Conservation (phyloP, 1,140 invertebrate species). For the Sinonovacula constricta region DNA sequence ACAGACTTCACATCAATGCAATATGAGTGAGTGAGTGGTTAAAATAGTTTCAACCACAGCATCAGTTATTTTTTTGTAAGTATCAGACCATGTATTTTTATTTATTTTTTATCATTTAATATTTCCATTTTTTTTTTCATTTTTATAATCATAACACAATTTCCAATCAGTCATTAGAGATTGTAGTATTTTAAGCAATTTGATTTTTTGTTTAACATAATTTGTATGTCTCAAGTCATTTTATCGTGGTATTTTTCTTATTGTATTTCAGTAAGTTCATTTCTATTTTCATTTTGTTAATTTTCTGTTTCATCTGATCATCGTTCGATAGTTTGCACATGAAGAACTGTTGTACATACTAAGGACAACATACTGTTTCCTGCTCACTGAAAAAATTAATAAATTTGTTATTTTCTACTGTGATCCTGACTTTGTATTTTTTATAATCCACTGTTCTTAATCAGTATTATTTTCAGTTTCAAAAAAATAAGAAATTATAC, state of each 20-base stretch:
- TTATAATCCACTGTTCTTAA: not conserved
- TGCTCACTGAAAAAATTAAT: conserved; percentile 31
- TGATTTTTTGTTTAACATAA: not conserved
- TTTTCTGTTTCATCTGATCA: not conserved
- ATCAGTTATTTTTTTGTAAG: too few relatives aligned
- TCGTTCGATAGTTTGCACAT: not conserved
- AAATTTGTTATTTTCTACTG: conserved; percentile 42
- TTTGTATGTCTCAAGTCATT: too few relatives aligned
- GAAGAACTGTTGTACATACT: conserved; percentile 18
- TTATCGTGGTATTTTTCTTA: too few relatives aligned
- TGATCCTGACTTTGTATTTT: not conserved
- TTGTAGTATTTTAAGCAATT: not conserved
- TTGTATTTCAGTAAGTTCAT: too few relatives aligned
- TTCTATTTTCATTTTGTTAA: conserved; percentile 3
- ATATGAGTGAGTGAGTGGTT: too few relatives aligned
- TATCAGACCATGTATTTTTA: conserved; percentile 17
- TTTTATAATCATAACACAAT: not conserved
- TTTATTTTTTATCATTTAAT: not conserved
- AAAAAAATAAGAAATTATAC: too few relatives aligned
- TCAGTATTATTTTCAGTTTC: too few relatives aligned
- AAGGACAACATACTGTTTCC: conserved; percentile 19
- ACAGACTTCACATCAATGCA: too few relatives aligned
- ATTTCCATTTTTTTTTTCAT: not conserved
- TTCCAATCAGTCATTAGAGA: too few relatives aligned
- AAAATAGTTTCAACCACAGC: too few relatives aligned